Percentiles rank a stretch among this genome's conserved stretches.
Conservation (phyloP, 2,797 vertebrate species). For the Poeciliopsis presidionis region DNA sequence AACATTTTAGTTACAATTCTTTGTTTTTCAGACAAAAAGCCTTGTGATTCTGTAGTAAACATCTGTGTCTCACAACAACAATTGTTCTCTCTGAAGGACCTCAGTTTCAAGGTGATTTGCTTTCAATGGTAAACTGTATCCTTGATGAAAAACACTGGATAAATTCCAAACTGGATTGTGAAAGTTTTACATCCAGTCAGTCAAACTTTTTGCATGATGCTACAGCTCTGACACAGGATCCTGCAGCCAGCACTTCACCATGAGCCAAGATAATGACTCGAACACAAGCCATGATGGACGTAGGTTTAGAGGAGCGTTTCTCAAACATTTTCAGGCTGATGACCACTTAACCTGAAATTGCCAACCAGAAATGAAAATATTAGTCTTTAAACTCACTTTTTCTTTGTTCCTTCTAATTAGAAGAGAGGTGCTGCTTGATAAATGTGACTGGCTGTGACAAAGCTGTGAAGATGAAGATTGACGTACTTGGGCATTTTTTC, state of each 20-base stretch:
- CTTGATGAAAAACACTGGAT: background rate
- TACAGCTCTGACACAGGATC: background rate
- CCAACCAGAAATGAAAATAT: too few species aligned
- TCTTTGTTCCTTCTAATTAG: too few species aligned
- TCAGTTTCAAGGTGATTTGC: background rate
- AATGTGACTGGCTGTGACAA: too few species aligned
- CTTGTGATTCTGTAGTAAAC: background rate
- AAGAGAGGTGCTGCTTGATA: too few species aligned
- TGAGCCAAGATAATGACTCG: background rate
- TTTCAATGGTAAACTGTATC: background rate
- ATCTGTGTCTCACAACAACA: background rate
- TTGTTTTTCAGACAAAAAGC: too few species aligned
- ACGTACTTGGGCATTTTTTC: too few species aligned
- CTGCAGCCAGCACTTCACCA: background rate
- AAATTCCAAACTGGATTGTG: background rate
- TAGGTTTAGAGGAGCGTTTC: background rate
- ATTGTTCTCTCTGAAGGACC: background rate
- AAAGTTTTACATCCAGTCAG: background rate
- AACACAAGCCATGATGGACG: background rate
- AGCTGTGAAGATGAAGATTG: too few species aligned
- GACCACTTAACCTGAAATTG: too few species aligned
- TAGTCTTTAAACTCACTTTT: too few species aligned
- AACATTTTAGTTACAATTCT: background rate
- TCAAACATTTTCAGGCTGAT: too few species aligned
- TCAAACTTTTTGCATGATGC: background rate